phyloP scores from a whole-genome alignment of 92 coral and sea anemone genomes.

The Heliopora coerulea region DNA sequence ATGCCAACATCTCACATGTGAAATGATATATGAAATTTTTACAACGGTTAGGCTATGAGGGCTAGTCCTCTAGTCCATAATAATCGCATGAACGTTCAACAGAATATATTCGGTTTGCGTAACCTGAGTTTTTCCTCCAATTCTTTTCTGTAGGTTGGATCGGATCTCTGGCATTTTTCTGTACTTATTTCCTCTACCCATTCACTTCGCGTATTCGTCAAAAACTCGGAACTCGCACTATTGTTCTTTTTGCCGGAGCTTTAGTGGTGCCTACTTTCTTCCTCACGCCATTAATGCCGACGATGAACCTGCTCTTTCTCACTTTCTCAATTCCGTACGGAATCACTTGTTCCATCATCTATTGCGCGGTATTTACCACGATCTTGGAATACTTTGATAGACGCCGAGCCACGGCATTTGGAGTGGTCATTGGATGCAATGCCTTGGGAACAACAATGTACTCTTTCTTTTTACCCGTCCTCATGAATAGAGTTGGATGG shows the following conservation, averaged over 20 bases:
- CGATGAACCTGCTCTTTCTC: not conserved
- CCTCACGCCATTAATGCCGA: not conserved
- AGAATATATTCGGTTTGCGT: too few species aligned
- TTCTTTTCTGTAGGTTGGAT: not conserved
- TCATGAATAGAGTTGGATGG: constrained; percentile 48
- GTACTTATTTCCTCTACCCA: not conserved
- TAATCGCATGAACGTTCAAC: too few species aligned
- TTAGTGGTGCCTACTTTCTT: not conserved
- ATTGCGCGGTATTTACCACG: not conserved
- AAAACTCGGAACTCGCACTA: not conserved
- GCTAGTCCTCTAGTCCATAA: too few species aligned
- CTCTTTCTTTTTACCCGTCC: constrained; percentile 40
- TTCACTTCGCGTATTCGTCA: not conserved
- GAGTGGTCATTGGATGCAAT: not conserved
- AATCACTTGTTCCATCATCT: not conserved
- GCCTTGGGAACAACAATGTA: constrained; percentile 41
- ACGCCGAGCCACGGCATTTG: not conserved
- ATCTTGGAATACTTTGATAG: not conserved
- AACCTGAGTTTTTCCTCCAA: too few species aligned
- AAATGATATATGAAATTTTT: too few species aligned
- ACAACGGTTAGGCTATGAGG: too few species aligned
- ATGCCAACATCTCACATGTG: too few species aligned
- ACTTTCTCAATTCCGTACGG: not conserved
- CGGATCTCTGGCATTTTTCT: not conserved
- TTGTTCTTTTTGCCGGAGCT: not conserved